A percentile compares a stretch with the other conserved stretches of the same genome.
Evolutionary conservation across 1,140 invertebrate species (phyloP).

Genomic region (Eueides isabella): DNA sequence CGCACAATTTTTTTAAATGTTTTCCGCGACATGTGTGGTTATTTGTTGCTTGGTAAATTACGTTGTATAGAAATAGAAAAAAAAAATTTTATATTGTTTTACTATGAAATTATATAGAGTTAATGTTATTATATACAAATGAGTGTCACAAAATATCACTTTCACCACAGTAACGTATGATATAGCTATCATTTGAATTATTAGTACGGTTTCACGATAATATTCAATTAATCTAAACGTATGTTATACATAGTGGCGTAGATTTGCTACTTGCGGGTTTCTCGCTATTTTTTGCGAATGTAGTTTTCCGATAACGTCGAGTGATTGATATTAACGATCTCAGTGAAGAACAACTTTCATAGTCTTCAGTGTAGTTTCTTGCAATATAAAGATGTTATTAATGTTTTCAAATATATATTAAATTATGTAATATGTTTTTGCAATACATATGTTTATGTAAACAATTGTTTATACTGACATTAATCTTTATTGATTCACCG

Average conservation of each 20-base stretch:
- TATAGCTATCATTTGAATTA: not conserved
- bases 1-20: not conserved
- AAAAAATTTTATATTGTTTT: not conserved
- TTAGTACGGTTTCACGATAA: not conserved
- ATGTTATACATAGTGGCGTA: not conserved
- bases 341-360: not conserved
- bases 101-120: no score
- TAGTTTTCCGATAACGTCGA: constrained; percentile 1
- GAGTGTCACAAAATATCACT: not conserved
- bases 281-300: constrained; percentile 2
- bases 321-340: constrained; percentile 6
- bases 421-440: not conserved
- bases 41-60: not conserved
- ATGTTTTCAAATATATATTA: not conserved
- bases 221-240: constrained; percentile 8
- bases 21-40: not conserved
- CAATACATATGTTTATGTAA: not conserved
- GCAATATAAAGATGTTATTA: not conserved
- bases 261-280: not conserved
- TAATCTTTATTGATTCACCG: not conserved
- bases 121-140: no score
- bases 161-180: not conserved
- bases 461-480: not conserved
- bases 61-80: not conserved
- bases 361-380: not conserved